A percentile compares a stretch with the other conserved stretches of the same genome.
phyloP scores from a whole-genome alignment of 2,113 vertebrate species.

The Oryzias woworae region DNA sequence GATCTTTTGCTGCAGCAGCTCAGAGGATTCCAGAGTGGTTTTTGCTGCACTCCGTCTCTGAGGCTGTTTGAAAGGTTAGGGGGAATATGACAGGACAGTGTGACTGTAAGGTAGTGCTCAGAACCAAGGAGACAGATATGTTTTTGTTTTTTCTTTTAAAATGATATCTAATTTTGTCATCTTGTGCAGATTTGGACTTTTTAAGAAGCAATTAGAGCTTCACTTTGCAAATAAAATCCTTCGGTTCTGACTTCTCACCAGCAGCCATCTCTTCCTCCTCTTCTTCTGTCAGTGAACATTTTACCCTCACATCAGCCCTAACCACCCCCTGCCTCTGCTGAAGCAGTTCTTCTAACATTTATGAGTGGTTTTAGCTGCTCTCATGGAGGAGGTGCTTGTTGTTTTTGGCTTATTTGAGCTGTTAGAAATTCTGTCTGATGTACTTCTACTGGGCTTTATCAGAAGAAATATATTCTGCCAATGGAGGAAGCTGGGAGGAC shows the following conservation, averaged over 20 bases:
- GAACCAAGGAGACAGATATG: constrained; percentile 8
- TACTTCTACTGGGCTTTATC: constrained; percentile 36
- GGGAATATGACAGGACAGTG: constrained; percentile 32
- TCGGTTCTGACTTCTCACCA: not conserved
- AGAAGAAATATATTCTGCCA: constrained; percentile 37
- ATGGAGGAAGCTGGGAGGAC: constrained; percentile 11
- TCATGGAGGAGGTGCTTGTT: constrained; percentile 47
- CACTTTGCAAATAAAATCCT: not conserved
- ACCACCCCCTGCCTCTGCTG: constrained; percentile 13
- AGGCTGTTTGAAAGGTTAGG: constrained; percentile 23
- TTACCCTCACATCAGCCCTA: constrained; percentile 11
- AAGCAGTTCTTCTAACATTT: constrained; percentile 59
- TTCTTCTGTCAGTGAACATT: constrained; percentile 22
- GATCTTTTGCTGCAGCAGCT: constrained; percentile 22
- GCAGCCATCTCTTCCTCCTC: constrained; percentile 3
- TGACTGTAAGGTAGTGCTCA: constrained; percentile 24
- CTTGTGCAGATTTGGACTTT: constrained; percentile 10
- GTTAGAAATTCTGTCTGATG: constrained; percentile 50
- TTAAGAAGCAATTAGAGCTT: not conserved
- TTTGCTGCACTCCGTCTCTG: constrained; percentile 18
- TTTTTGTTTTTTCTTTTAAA: no score
- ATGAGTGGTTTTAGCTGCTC: constrained; percentile 56
- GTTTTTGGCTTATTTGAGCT: constrained; percentile 65
- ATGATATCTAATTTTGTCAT: no score
- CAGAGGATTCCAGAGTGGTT: constrained; percentile 17